Base-by-base conservation (phyloP, 2,113 vertebrate species). In the Pipra filicauda region DNA sequence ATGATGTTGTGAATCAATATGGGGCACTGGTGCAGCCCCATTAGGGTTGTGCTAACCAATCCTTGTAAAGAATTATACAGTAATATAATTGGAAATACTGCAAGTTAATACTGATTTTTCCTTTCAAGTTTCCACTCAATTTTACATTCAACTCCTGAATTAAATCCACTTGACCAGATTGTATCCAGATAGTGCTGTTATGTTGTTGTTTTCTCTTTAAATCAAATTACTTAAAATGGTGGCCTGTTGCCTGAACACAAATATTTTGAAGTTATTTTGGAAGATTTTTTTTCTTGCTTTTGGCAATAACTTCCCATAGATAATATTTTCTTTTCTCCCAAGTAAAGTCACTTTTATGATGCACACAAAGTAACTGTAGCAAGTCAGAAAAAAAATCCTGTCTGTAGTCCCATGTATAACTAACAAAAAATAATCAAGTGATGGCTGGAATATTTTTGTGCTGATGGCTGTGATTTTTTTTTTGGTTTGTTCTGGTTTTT, bases 351-450 rank as follows among this genome's bases (percentile, higher is more conserved):
- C 49, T 54, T 54, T 65, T 30, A 69, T 88, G 54, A 48, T 49
- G 33, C 31, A 46, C 26, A 43, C 26, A 51, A 72, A 65, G 18
- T 23, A 66, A 74, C 43, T 43, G 24, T 13, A 91, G 35, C 41
- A 94, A 79, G 82, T 72, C 10, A 75, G 59, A 73, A 85, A 76
- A 58, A 27, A 89, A 93, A 74, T 54, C 39, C 33, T 62, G 22
- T 58, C 35, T 75, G 23, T 41, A 54, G 44, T 78, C 48, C 54
- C 15, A 46, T 19, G 21, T 27, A 46, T 73, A 94, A 90, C 83
- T 73, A 90, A 72, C 30, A 73, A 58, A 81, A 88, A 79, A 30
- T 62, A 79, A 74, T 78, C 16, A 48, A 54, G 11, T 83, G 59
- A 58, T 1, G 1, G 12, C 41, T 85, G n/a, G 67, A 93, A 74